Conservation (phyloP, 2,797 vertebrate species). For the Epinephelus coioides region DNA sequence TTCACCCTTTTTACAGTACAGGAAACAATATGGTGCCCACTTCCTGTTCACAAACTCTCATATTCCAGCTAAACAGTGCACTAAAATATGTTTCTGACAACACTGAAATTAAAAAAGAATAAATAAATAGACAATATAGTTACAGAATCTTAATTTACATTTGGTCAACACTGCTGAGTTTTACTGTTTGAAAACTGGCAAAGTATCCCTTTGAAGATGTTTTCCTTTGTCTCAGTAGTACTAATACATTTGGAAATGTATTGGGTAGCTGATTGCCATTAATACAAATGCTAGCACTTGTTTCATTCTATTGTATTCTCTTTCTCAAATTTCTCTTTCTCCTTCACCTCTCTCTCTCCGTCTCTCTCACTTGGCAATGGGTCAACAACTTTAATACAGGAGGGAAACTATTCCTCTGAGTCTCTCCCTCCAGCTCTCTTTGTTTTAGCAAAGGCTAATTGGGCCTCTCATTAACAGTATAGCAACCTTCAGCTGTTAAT, state of each 20-base stretch:
- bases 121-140: too few species aligned
- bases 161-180: too few species aligned
- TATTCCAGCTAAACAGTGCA: too few species aligned
- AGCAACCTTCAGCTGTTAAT: slow-evolving; percentile 82
- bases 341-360: not conserved
- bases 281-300: not conserved
- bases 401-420: slow-evolving; percentile 57
- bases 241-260: not conserved
- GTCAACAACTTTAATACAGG: slow-evolving; percentile 68
- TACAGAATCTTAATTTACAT: too few species aligned
- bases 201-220: too few species aligned
- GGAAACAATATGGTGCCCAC: too few species aligned
- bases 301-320: not conserved
- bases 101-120: too few species aligned
- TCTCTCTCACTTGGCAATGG: slow-evolving; percentile 51
- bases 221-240: not conserved
- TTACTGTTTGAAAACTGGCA: too few species aligned
- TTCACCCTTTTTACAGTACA: too few species aligned
- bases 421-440: slow-evolving; percentile 35
- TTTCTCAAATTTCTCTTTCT: not conserved
- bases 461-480: slow-evolving; percentile 82
- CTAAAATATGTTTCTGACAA: too few species aligned
- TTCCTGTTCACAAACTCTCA: too few species aligned
- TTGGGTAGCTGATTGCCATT: not conserved
- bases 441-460: slow-evolving; percentile 79